Evolutionary conservation across 2,797 vertebrate genomes (phyloP), one percentile per base, ranked within the genome.

Genomic region (Acrocephalus scirpaceus): DNA sequence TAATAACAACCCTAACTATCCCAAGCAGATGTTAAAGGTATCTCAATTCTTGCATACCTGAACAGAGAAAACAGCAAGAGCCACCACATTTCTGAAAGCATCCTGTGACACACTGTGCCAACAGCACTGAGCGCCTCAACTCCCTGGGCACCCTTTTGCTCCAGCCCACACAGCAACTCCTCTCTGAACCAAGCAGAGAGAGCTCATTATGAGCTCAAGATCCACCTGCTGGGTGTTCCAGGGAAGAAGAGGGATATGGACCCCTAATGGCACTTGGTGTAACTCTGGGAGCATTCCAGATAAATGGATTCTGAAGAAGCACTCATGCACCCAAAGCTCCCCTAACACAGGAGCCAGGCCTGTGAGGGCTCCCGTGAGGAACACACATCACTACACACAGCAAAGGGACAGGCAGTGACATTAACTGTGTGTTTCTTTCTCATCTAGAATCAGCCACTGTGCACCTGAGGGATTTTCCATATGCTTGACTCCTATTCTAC

Each of bases 301-400:
- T 38, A 67, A 30, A 64, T 8, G 42, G 47, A 44, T 36, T 73
- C 44, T 54, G n/a, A 15, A 48, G 42, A 14, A 64, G 64, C 48
- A 74, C 26, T 11, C 21, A 27, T 6, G 19, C 14, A n/a, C 3
- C 9, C 15, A 2, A 51, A 86, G 77, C 17, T 48, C 45, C 53
- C 4, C 0, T 19, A 40, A 2, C 13, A 3, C 16, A 29, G 22
- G 21, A 79, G 62, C 16, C 3, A 0, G 74, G 78, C 44, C 50
- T 18, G 32, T 2, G 67, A 81, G 42, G 58, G 47, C 48, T 95
- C 82, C 82, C 16, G 0, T 2, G 38, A 73, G 92, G 69, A 56
- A n/a, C 10, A 51, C 54, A 34, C 47, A 51, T 18, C 20, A 11
- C 70, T 36, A 23, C 27, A 73, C 34, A 16, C 13, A 56, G 79